Evolutionary conservation across 2,888 invertebrate species (phyloP).

Genomic region (Rotaria magnacalcarata): DNA sequence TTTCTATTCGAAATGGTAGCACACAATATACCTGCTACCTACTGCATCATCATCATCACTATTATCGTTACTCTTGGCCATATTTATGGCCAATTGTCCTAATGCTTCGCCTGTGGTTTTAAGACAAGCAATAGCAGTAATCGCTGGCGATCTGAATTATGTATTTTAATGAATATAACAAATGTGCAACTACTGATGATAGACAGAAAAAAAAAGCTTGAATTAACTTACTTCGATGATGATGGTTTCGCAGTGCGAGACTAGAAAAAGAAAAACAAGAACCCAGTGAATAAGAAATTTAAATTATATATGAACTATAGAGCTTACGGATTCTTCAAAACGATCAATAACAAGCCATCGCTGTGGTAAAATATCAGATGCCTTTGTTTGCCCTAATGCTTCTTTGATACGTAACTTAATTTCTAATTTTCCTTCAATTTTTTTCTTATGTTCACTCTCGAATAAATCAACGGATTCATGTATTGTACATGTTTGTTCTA

Average conservation of each 20-base stretch:
- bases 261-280: not conserved
- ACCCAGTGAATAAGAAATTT: not conserved
- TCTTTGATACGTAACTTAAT: slow-evolving; percentile 79
- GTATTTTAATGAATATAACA: not conserved
- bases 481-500: slow-evolving; percentile 72
- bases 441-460: slow-evolving; percentile 67
- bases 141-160: not conserved
- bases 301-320: not conserved
- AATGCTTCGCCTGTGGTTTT: not conserved
- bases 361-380: slow-evolving; percentile 69
- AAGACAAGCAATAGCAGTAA: not conserved
- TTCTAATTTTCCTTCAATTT: slow-evolving; percentile 83
- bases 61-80: not conserved
- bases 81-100: not conserved
- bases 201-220: too few species aligned
- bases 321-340: slow-evolving; percentile 2
- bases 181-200: not conserved
- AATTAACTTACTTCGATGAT: not conserved
- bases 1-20: not conserved
- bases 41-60: not conserved
- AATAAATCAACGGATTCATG: slow-evolving; percentile 35
- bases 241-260: not conserved
- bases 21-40: not conserved
- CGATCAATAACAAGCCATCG: slow-evolving; percentile 80
- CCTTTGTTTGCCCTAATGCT: slow-evolving; percentile 67